Conservation (phyloP, 2,888 invertebrate genomes). For the Epistrophe eligans region DNA sequence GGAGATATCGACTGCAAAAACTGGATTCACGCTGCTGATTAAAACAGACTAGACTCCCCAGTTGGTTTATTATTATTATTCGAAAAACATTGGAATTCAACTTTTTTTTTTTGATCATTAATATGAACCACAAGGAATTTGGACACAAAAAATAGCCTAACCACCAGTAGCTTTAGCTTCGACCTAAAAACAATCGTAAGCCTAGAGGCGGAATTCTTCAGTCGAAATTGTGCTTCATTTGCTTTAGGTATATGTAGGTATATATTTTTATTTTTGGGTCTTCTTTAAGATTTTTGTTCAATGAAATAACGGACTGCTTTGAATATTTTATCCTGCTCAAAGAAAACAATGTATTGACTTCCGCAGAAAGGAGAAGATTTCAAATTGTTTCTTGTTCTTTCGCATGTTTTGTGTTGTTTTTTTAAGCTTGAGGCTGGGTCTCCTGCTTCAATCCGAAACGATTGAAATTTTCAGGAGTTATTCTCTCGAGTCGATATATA, state of each 20-base stretch:
- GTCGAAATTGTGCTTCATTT: constrained; percentile 55
- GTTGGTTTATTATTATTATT: constrained; percentile 50
- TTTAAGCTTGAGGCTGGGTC: not conserved
- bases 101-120: not conserved
- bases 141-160: not conserved
- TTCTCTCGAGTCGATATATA: constrained; percentile 7
- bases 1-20: not conserved
- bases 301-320: constrained; percentile 47
- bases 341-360: not conserved
- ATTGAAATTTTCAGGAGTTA: constrained; percentile 58
- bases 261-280: constrained; percentile 17
- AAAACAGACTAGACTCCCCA: constrained; percentile 15
- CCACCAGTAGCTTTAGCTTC: not conserved
- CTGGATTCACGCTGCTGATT: constrained; percentile 42
- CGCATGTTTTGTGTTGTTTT: constrained; percentile 1
- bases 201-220: constrained; percentile 58
- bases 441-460: constrained; percentile 43
- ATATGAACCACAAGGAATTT: not conserved
- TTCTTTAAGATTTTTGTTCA: constrained; percentile 53
- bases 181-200: not conserved
- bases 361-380: constrained; percentile 22
- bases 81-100: not conserved
- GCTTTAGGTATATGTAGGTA: too few relatives aligned
- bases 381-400: constrained; percentile 9
- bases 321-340: constrained; percentile 57